phyloP scores from a whole-genome alignment of 2,888 invertebrate species.

The Automeris io region DNA sequence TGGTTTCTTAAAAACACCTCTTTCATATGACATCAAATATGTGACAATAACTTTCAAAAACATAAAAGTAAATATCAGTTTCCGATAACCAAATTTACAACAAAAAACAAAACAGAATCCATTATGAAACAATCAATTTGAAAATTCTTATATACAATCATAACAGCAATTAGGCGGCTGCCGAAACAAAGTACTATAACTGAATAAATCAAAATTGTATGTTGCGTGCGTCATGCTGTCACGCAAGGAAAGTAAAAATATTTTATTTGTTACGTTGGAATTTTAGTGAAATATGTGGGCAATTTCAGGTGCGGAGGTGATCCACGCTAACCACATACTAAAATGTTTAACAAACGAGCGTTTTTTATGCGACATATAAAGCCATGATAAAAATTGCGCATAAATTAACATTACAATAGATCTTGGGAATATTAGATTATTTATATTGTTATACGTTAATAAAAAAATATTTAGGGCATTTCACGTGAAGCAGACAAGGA shows the following conservation, averaged over 20 bases:
- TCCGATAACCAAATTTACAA: slow-evolving; percentile 1
- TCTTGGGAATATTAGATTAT: too few relatives aligned
- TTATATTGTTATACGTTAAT: too few relatives aligned
- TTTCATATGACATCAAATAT: too few relatives aligned
- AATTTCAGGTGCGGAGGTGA: slow-evolving; percentile 21
- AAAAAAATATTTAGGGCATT: too few relatives aligned
- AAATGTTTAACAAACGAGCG: neutral
- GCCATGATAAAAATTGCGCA: neutral
- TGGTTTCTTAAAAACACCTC: too few relatives aligned
- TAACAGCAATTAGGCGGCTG: slow-evolving; percentile 37
- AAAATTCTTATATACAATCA: slow-evolving; percentile 24
- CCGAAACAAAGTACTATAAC: slow-evolving; percentile 31
- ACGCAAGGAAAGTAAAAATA: slow-evolving; percentile 54
- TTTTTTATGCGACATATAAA: neutral
- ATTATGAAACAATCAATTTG: slow-evolving; percentile 5
- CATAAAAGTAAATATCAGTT: too few relatives aligned
- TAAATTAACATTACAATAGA: too few relatives aligned
- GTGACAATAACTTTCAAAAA: too few relatives aligned
- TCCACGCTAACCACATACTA: slow-evolving; percentile 12
- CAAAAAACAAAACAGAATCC: slow-evolving; percentile 7
- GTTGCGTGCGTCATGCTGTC: slow-evolving; percentile 50
- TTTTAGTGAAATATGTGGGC: slow-evolving; percentile 42
- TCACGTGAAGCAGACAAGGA: too few relatives aligned
- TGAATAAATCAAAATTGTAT: slow-evolving; percentile 48
- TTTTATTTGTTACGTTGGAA: slow-evolving; percentile 24